Evolutionary conservation across 2,113 vertebrate species (phyloP), one percentile per base, ranked within the genome.

Genomic region (Hippocampus zosterae): DNA sequence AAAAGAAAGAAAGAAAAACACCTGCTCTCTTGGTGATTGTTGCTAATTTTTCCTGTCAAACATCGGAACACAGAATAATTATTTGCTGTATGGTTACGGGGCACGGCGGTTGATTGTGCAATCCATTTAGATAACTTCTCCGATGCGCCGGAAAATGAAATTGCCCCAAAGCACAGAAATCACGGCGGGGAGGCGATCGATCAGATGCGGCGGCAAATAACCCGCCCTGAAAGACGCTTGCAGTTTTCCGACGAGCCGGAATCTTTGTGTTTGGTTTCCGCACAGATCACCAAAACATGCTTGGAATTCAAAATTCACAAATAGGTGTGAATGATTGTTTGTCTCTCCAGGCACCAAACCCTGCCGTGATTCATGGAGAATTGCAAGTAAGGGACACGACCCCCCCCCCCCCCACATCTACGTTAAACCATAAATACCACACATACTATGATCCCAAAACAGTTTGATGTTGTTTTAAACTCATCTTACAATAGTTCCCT

Each of bases 1-100:
- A 92, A 81, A 90, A 88, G 90, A 93, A 91, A 88, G 90, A 93
- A 91, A 92, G 81, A 90, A 88, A 91, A 93, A 89, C 93, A 92
- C 92, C 91, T 91, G 93, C 91, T 91, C 92, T 93, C 92, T 89
- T 74, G 82, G 84, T 87, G 92, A 91, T 84, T 89, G 84, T 90
- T 90, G 88, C 92, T 94, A 92, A 94, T 95, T 92, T 94, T 94
- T 94, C 84, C 92, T 92, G 93, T 92, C 93, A 92, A 92, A 92
- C 93, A 93, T 94, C 91, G 92, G 93, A 95, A 91, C 86, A 90
- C 85, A 87, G 89, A 94, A 94, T 94, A 94, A 95, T 94, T 90
- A 90, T 80, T 75, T 91, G 91, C 87, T 25, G 44, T 91, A 88
- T 92, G 88, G 92, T 92, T 92, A 84, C 82, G 78, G 92, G 91